phyloP scores from a whole-genome alignment of 2,113 vertebrate genomes.

The Lagenorhynchus albirostris region DNA sequence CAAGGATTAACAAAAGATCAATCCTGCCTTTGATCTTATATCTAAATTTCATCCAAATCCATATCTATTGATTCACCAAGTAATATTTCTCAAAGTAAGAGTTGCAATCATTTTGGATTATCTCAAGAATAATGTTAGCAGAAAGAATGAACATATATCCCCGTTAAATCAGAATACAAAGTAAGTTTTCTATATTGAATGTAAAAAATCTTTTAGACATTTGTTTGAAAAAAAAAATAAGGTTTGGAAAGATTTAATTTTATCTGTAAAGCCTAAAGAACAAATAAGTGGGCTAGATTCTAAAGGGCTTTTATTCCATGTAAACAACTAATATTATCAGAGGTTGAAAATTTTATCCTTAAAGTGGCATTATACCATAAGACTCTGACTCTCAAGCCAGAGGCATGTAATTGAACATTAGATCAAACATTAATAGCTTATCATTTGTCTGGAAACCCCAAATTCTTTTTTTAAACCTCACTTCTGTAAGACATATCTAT shows the following conservation, averaged over 20 bases:
- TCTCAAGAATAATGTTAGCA: not conserved
- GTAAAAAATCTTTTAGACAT: not conserved
- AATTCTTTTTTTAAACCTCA: not conserved
- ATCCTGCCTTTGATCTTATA: not conserved
- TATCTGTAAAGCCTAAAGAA: not conserved
- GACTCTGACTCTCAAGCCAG: not conserved
- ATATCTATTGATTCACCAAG: constrained; percentile 4
- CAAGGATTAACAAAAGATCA: constrained; percentile 36
- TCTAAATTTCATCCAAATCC: constrained; percentile 36
- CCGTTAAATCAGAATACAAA: not conserved
- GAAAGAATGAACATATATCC: not conserved
- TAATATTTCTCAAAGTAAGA: constrained; percentile 10
- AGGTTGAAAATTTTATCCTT: not conserved
- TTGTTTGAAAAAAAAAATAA: not conserved
- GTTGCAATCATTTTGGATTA: constrained; percentile 16
- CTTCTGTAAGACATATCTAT: not conserved
- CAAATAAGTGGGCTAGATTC: not conserved
- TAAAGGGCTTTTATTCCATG: not conserved
- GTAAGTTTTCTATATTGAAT: not conserved
- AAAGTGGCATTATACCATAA: not conserved
- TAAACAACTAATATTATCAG: not conserved
- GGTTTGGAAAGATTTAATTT: not conserved
- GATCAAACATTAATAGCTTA: not conserved
- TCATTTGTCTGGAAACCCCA: not conserved
- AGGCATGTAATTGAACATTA: not conserved